phyloP scores from a whole-genome alignment of 2,888 invertebrate species.

The Zonitis immaculata region DNA sequence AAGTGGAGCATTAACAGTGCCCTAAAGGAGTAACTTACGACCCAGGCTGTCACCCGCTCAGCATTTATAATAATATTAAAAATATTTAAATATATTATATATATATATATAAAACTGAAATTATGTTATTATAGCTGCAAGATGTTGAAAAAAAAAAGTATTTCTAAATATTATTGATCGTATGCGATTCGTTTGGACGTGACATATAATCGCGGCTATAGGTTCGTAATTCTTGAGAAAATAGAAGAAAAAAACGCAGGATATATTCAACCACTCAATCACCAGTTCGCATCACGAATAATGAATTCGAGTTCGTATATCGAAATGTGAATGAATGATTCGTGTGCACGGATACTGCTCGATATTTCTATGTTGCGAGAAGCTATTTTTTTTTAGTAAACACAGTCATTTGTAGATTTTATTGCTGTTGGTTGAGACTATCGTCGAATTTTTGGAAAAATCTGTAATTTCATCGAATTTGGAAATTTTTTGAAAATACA shows the following conservation, averaged over 20 bases:
- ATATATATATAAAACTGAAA: slow-evolving; percentile 32
- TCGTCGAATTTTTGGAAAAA: too few species aligned
- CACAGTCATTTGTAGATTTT: slow-evolving; percentile 33
- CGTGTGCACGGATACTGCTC: background rate
- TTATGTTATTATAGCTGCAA: slow-evolving; percentile 44
- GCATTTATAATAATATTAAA: slow-evolving; percentile 44
- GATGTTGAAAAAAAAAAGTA: slow-evolving; percentile 41
- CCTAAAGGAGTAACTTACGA: slow-evolving; percentile 46
- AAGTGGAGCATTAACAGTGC: slow-evolving; percentile 28
- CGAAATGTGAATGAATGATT: background rate
- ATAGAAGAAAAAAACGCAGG: too few species aligned
- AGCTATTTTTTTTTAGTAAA: too few species aligned
- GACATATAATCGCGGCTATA: slow-evolving; percentile 39
- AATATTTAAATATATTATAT: slow-evolving; percentile 32
- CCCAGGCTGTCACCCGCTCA: slow-evolving; percentile 50
- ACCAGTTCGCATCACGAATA: too few species aligned
- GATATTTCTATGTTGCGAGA: background rate
- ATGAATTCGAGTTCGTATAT: too few species aligned
- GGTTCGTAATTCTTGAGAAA: too few species aligned
- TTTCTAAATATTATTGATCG: slow-evolving; percentile 46
- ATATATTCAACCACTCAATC: too few species aligned
- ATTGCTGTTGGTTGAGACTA: slow-evolving; percentile 42
- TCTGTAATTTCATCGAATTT: too few species aligned
- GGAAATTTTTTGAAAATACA: slow-evolving; percentile 28
- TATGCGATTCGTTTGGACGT: slow-evolving; percentile 42